These are phyloP conservation scores for Megamerina dolium DNA, from an alignment of 2,888 invertebrate genomes.

Conservation along the genomic window DNA sequence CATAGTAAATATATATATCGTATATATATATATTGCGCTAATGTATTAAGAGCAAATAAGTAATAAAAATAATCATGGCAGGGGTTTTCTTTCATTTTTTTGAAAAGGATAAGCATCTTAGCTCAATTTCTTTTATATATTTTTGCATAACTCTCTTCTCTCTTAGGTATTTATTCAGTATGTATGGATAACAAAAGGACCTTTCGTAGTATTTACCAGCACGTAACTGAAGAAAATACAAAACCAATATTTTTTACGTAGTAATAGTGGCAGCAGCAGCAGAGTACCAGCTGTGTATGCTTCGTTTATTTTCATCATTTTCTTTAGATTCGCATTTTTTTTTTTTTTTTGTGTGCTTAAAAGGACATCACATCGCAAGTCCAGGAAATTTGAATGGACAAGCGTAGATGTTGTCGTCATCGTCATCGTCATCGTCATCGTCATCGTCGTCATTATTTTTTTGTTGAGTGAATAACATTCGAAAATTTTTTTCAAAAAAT, in stretches of 20 bases:
- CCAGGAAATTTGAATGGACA: conserved; percentile 25
- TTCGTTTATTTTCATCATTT: conserved; percentile 18
- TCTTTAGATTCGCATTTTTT: not conserved
- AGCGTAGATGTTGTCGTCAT: conserved; percentile 12
- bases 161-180: too few species aligned
- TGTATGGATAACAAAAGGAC: too few species aligned
- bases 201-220: not conserved
- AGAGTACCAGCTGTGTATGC: conserved; percentile 14
- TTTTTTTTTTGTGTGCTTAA: not conserved
- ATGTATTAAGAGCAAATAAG: conserved; percentile 30
- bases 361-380: not conserved
- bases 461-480: conserved; percentile 41
- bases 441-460: conserved; percentile 2
- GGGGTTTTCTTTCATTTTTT: conserved; percentile 13
- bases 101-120: conserved; percentile 14
- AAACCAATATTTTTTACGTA: not conserved
- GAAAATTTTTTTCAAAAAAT: conserved; percentile 42
- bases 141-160: too few species aligned
- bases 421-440: conserved; percentile 12
- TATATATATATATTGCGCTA: too few species aligned
- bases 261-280: not conserved
- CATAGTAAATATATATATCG: too few species aligned
- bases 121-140: conserved; percentile 6
- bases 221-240: not conserved
- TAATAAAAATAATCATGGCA: conserved; percentile 28